Conservation (phyloP, 2,888 invertebrate genomes). For the Synanthedon andrenaeformis region DNA sequence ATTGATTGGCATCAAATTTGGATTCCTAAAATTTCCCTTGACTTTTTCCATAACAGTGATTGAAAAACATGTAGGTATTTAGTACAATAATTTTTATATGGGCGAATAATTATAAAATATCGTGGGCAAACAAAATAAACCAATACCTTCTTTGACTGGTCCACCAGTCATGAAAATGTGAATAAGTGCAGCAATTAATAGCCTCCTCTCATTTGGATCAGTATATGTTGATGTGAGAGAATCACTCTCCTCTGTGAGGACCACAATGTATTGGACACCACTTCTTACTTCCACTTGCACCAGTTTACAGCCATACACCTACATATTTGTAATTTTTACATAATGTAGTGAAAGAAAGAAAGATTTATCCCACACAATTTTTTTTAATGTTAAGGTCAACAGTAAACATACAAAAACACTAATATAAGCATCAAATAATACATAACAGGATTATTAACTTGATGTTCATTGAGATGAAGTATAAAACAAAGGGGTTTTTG, state of each 20-base stretch:
- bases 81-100: no score
- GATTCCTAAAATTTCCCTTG: no score
- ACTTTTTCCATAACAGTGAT: no score
- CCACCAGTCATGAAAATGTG: constrained; percentile 69
- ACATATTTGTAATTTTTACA: neutral
- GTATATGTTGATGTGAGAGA: constrained; percentile 22
- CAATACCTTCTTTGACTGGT: constrained; percentile 57
- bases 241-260: constrained; percentile 32
- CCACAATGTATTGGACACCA: constrained; percentile 38
- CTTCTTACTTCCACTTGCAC: constrained; percentile 38
- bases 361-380: neutral
- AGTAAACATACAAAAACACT: no score
- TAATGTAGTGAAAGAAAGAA: neutral
- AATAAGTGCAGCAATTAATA: constrained; percentile 52
- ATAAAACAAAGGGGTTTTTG: no score
- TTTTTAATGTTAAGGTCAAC: neutral
- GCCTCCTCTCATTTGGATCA: constrained; percentile 29
- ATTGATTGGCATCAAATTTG: no score
- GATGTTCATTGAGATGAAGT: no score
- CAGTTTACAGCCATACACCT: constrained; percentile 67
- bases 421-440: no score
- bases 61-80: no score
- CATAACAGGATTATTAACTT: no score
- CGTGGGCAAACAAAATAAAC: no score
- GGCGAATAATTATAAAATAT: no score